Conservation (phyloP, 2,797 vertebrate species). For the Hyperoplus immaculatus region DNA sequence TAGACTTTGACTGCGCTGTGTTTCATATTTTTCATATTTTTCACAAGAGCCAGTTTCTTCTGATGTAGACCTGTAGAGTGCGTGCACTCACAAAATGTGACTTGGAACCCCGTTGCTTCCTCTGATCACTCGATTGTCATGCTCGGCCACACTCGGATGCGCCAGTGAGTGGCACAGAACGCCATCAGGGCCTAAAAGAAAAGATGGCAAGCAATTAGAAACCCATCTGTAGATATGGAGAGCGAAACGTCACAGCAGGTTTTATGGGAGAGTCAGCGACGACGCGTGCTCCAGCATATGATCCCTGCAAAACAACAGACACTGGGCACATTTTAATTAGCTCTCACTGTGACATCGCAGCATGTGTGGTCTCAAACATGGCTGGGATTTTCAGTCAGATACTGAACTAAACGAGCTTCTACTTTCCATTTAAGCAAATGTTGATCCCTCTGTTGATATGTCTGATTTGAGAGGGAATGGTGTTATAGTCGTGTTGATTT, state of each 20-base stretch:
- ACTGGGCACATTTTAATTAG: constrained; percentile 78
- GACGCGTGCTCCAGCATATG: constrained; percentile 81
- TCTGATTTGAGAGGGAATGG: constrained; percentile 45
- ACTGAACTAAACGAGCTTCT: constrained; percentile 56
- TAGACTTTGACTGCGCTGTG: background rate
- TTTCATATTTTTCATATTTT: constrained; percentile 35
- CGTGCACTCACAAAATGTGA: constrained; percentile 54
- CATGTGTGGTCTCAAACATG: constrained; percentile 61
- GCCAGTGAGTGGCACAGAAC: constrained; percentile 61
- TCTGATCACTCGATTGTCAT: constrained; percentile 80
- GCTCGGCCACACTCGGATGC: constrained; percentile 77
- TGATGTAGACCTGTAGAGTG: constrained; percentile 47
- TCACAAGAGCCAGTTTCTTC: constrained; percentile 12
- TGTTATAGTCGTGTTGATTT: constrained; percentile 26
- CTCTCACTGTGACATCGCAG: constrained; percentile 62
- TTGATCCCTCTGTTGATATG: constrained; percentile 56
- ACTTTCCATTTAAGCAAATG: constrained; percentile 66
- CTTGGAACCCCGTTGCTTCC: constrained; percentile 52
- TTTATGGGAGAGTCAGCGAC: constrained; percentile 74
- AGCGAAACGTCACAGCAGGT: constrained; percentile 76
- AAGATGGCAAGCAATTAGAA: constrained; percentile 80
- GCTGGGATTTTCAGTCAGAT: constrained; percentile 67
- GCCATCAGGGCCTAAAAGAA: constrained; percentile 62
- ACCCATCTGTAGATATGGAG: constrained; percentile 62
- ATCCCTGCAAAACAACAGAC: constrained; percentile 78